A percentile compares a stretch with the other conserved stretches of the same genome.
These are phyloP conservation scores for Cryptocephalus primarius DNA, from an alignment of 2,888 invertebrate genomes.

Conservation along the genomic window DNA sequence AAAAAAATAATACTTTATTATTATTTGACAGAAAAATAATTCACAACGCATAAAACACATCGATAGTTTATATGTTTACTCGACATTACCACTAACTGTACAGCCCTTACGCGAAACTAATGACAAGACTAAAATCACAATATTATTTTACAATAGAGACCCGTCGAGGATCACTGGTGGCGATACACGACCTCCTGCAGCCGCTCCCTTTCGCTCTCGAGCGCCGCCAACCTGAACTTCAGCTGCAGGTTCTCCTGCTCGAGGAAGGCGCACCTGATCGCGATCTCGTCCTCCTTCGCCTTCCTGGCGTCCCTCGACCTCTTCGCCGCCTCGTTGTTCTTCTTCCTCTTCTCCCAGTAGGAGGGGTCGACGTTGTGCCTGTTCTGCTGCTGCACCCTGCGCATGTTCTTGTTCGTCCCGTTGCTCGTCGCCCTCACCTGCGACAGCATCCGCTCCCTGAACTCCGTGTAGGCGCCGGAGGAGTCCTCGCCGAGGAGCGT, in stretches of 20 bases:
- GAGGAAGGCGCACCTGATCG: conserved; percentile 75
- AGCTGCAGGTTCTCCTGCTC: conserved; percentile 80
- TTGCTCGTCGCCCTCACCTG: conserved; percentile 49
- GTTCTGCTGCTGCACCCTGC: conserved; percentile 34
- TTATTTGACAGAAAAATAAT: not conserved
- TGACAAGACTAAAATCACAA: not conserved
- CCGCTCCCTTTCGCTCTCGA: conserved; percentile 22
- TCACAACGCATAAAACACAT: not conserved
- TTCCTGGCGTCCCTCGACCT: conserved; percentile 82
- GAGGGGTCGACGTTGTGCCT: conserved; percentile 51
- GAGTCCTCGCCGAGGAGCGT: conserved; percentile 47
- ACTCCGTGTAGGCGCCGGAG: conserved; percentile 59
- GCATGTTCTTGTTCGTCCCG: conserved; percentile 58
- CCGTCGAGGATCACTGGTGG: not conserved
- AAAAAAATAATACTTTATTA: no score
- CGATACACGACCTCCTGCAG: conserved; percentile 13
- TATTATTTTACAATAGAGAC: not conserved
- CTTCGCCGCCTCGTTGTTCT: conserved; percentile 93
- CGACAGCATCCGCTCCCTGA: conserved; percentile 55
- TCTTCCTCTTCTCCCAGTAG: conserved; percentile 78
- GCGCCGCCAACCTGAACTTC: conserved; percentile 27
- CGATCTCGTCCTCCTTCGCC: conserved; percentile 85
- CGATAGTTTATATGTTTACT: not conserved
- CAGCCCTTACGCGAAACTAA: not conserved
- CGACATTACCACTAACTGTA: not conserved